Evolutionary conservation across 2,888 invertebrate species (phyloP).

Genomic region (Carpatolechia fugitivella): DNA sequence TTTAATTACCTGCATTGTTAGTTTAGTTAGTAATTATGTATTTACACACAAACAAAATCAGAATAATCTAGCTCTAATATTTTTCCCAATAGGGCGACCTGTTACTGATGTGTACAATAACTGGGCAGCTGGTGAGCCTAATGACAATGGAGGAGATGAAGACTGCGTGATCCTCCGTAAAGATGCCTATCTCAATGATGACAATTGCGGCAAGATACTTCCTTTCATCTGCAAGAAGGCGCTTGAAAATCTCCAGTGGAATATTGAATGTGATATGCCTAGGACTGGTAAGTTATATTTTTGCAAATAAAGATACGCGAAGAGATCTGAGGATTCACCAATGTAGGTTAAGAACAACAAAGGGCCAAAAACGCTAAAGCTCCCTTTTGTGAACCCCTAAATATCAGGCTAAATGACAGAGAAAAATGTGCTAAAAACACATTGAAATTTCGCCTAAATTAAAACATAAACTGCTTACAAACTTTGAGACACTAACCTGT

Average conservation of each 20-base stretch:
- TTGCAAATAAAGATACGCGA: no score
- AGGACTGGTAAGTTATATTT: neutral
- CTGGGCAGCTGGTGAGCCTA: constrained; percentile 55
- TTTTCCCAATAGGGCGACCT: constrained; percentile 40
- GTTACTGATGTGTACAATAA: constrained; percentile 44
- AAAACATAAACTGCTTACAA: no score
- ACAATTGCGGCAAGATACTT: neutral
- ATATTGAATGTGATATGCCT: constrained; percentile 4
- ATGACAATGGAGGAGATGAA: constrained; percentile 41
- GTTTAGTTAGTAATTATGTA: no score
- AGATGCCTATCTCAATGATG: constrained; percentile 29
- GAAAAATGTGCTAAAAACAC: no score
- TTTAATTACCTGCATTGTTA: no score
- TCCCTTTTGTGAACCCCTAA: no score
- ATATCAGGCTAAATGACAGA: no score
- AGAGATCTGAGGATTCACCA: no score
- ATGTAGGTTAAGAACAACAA: no score
- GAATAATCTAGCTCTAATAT: neutral
- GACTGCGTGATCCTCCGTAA: constrained; percentile 44
- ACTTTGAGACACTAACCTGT: no score
- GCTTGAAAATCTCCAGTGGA: constrained; percentile 19
- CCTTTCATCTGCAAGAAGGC: constrained; percentile 62
- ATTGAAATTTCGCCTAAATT: no score
- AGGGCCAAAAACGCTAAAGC: no score
- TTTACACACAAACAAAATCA: neutral